Conservation (phyloP, 2,888 invertebrate genomes). For the Caradrina kadenii region DNA sequence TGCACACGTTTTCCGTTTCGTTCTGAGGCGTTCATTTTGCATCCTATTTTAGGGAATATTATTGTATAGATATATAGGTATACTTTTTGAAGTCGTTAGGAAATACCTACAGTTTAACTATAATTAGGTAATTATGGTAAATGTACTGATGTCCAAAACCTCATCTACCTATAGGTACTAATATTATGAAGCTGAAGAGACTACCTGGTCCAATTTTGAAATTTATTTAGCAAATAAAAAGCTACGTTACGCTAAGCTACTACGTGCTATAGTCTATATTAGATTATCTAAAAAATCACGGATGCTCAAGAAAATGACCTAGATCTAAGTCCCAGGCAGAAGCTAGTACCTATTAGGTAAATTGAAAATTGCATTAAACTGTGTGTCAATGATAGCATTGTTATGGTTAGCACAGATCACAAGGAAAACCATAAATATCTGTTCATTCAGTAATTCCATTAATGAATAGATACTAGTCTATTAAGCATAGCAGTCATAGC, state of each 20-base stretch:
- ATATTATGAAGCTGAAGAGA: too few species aligned
- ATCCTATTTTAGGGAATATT: not conserved
- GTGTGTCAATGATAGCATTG: not conserved
- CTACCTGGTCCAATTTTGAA: too few species aligned
- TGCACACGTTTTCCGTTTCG: slow-evolving; percentile 8
- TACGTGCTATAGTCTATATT: too few species aligned
- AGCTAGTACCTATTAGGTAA: not conserved
- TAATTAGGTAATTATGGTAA: too few species aligned
- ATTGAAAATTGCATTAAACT: not conserved
- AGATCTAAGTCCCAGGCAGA: too few species aligned
- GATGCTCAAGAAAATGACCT: too few species aligned
- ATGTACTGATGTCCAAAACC: too few species aligned
- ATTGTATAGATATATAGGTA: not conserved
- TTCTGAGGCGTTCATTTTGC: not conserved
- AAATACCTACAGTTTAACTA: too few species aligned
- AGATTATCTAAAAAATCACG: too few species aligned
- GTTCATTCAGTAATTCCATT: slow-evolving; percentile 35
- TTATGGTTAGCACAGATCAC: not conserved
- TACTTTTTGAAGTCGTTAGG: not conserved
- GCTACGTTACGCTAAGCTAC: too few species aligned
- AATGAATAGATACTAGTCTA: not conserved
- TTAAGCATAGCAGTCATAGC: slow-evolving; percentile 7
- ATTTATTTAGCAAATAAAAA: too few species aligned
- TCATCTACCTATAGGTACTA: too few species aligned
- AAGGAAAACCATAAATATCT: slow-evolving; percentile 37